Base-by-base conservation (phyloP, 2,797 vertebrate species). In the Toxotes lorentzi region DNA sequence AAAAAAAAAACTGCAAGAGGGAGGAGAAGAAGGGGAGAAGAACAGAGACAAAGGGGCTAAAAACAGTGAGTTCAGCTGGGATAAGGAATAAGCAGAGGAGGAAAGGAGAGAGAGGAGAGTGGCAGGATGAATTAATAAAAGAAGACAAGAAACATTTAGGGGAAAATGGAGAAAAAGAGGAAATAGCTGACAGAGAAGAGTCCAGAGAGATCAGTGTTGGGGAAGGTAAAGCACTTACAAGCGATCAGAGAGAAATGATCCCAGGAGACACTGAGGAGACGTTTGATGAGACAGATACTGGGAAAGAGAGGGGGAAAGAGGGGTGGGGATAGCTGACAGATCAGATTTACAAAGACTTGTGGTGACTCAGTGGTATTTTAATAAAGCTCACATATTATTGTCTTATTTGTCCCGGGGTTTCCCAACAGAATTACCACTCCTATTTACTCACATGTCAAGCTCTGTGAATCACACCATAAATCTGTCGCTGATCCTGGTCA, bases 361-460 rank as follows among this genome's bases (percentile, higher is more conserved):
- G 85, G 78, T 84, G 86, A 86, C 68, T 89, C 79, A 78, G 43
- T 69, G 78, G 73, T 81, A 60, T 87, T 80, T 85, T 70, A 86
- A 88, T 90, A 82, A 82, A 79, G 21, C 70, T 63, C 34, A 45
- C 58, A 83, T 43, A 72, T 71, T 62, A 66, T 56, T 74, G 51
- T 50, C 21, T 76, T 24, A 53, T 73, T 86, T 30, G 77, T 76
- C 67, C 78, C 2, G 3, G 61, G 59, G 30, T 85, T 87, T 80
- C 74, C 58, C 79, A 71, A 71, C 56, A 41, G 68, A 82, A 73
- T 82, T n/a, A 82, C 76, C 59, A 57, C 72, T 47, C 27, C 41
- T 81, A 69, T 87, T 91, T 76, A 74, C 47, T 48, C 34, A 56
- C 70, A 74, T 61, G 24, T 60, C 60, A 53, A 24, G 5, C 53